Evolutionary conservation across 2,113 vertebrate genomes (phyloP).

Genomic region (Neopipo cinnamomea): DNA sequence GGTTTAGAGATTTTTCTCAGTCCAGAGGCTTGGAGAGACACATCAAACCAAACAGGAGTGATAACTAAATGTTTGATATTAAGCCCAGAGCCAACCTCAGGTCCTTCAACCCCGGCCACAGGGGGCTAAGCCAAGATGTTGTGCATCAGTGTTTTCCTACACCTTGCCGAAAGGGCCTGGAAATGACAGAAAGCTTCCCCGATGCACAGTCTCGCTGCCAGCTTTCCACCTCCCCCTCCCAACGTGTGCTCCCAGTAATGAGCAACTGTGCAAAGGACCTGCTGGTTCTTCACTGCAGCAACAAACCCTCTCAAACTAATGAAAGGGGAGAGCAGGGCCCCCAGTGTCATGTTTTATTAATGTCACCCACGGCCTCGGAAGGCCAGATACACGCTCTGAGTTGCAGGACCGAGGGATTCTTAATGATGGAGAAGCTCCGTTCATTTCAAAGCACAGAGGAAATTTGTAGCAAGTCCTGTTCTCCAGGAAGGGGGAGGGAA

Average conservation of each 20-base stretch:
- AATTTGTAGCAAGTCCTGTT: not conserved
- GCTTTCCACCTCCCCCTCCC: rapidly evolving
- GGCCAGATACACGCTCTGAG: not conserved
- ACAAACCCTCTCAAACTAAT: not conserved
- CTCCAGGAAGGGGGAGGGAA: not conserved
- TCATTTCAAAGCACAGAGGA: not conserved
- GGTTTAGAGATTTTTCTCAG: not conserved
- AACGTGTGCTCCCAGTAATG: rapidly evolving
- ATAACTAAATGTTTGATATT: not conserved
- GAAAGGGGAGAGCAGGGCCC: not conserved
- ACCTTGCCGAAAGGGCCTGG: not conserved
- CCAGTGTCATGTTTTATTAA: not conserved
- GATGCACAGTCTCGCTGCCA: not conserved
- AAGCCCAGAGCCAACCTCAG: not conserved
- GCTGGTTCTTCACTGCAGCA: not conserved
- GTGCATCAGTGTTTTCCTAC: not conserved
- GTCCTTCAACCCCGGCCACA: not conserved
- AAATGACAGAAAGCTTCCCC: not conserved
- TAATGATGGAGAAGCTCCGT: not conserved
- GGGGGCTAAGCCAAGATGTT: not conserved
- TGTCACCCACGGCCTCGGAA: rapidly evolving
- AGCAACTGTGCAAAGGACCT: not conserved
- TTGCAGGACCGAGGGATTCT: not conserved
- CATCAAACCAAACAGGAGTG: not conserved
- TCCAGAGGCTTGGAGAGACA: not conserved